These are phyloP conservation scores for Phengaris arion DNA, from an alignment of 2,888 invertebrate species.

Conservation along the genomic window DNA sequence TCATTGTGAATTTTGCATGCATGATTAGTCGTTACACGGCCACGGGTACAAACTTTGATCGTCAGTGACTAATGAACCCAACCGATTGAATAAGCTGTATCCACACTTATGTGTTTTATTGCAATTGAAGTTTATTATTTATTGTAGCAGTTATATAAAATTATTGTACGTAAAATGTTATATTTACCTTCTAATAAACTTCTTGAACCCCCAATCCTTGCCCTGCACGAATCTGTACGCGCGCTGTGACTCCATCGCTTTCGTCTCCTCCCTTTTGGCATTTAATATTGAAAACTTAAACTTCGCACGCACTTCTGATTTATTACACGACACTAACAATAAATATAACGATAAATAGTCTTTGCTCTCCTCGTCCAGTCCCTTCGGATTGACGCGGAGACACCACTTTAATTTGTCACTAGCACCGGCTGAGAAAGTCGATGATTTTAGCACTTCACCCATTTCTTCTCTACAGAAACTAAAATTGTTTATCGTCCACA, in stretches of 20 bases:
- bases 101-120: not conserved
- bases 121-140: too few species aligned
- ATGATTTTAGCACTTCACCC: constrained; percentile 99
- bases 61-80: too few species aligned
- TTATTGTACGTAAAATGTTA: too few species aligned
- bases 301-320: constrained; percentile 99
- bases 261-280: constrained; percentile 99
- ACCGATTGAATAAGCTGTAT: too few species aligned
- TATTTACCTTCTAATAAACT: constrained; percentile 91
- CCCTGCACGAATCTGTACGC: constrained; percentile 99
- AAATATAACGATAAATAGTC: constrained; percentile 99
- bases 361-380: constrained; percentile 99
- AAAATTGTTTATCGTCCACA: constrained; percentile 99
- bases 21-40: too few species aligned
- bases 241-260: constrained; percentile 98
- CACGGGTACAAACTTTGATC: too few species aligned
- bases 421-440: constrained; percentile 99
- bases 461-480: constrained; percentile 99
- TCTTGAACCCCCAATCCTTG: constrained; percentile 99
- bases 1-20: too few species aligned
- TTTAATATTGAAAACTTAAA: constrained; percentile 99
- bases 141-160: too few species aligned
- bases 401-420: constrained; percentile 99
- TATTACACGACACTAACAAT: constrained; percentile 99
- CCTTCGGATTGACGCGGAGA: constrained; percentile 99